Percentiles rank a stretch among this genome's conserved stretches.
Evolutionary conservation across 2,113 vertebrate genomes (phyloP).

Genomic region (Seriola aureovittata): DNA sequence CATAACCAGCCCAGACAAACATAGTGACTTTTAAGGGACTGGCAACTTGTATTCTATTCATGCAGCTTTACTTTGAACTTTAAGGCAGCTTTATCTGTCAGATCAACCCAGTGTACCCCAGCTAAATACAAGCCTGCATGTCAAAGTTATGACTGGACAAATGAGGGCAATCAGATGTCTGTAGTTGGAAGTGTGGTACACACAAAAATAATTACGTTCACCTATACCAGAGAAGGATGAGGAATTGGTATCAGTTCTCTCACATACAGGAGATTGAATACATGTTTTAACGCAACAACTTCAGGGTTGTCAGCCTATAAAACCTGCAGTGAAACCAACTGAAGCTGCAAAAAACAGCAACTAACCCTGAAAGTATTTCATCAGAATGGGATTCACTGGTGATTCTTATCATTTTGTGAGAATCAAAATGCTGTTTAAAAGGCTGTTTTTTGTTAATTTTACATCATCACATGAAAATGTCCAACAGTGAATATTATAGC

Average conservation of each 20-base stretch:
- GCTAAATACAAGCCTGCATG: not conserved
- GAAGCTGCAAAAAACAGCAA: not conserved
- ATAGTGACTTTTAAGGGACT: not conserved
- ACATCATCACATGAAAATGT: not conserved
- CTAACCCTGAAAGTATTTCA: not conserved
- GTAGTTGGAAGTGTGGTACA: not conserved
- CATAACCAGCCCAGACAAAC: not conserved
- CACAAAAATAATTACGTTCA: not conserved
- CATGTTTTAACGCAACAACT: not conserved
- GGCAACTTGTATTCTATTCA: not conserved
- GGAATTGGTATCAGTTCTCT: not conserved
- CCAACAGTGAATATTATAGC: too few relatives aligned
- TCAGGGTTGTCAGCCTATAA: not conserved
- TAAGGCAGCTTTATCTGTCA: conserved; percentile 14
- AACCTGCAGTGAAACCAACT: not conserved
- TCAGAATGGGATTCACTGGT: not conserved
- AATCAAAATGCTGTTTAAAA: too few relatives aligned
- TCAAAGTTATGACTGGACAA: conserved; percentile 6
- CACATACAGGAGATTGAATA: not conserved
- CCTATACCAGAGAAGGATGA: not conserved
- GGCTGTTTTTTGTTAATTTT: not conserved
- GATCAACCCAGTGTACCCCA: not conserved
- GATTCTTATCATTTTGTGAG: not conserved
- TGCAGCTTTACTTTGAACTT: not conserved
- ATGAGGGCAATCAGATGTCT: conserved; percentile 9